phyloP scores from a whole-genome alignment of 2,888 invertebrate species.

The Scaptomyza reducta region DNA sequence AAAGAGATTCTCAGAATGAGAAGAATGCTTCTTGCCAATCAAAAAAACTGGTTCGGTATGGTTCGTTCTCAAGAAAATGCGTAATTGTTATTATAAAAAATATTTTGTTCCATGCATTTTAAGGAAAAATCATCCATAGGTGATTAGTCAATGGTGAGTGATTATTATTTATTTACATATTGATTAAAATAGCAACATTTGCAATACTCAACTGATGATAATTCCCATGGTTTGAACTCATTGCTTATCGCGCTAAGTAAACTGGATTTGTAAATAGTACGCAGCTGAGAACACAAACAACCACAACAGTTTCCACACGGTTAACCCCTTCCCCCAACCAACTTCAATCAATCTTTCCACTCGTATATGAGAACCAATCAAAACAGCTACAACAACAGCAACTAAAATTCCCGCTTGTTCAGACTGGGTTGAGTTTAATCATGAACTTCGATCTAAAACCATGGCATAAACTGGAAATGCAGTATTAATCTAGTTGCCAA shows the following conservation, averaged over 20 bases:
- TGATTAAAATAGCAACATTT: background rate
- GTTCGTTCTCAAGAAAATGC: no score
- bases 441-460: no score
- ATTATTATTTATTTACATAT: background rate
- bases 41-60: no score
- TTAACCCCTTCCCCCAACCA: background rate
- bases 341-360: constrained; percentile 10
- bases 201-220: constrained; percentile 1
- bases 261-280: constrained; percentile 22
- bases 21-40: no score
- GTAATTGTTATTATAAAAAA: no score
- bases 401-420: constrained; percentile 4
- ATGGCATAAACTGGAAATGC: no score
- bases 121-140: no score
- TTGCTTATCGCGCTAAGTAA: constrained; percentile 39
- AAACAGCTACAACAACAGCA: constrained; percentile 5
- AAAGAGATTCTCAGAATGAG: no score
- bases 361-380: constrained; percentile 21
- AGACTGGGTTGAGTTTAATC: no score
- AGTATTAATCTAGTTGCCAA: no score
- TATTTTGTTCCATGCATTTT: no score
- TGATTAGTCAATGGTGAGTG: no score
- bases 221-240: constrained; percentile 19
- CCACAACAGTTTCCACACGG: constrained; percentile 33
- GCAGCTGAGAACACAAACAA: constrained; percentile 41